A percentile compares a stretch with the other conserved stretches of the same genome.
These are phyloP conservation scores for Anhinga anhinga DNA, from an alignment of 2,113 vertebrate genomes.

Conservation along the genomic window DNA sequence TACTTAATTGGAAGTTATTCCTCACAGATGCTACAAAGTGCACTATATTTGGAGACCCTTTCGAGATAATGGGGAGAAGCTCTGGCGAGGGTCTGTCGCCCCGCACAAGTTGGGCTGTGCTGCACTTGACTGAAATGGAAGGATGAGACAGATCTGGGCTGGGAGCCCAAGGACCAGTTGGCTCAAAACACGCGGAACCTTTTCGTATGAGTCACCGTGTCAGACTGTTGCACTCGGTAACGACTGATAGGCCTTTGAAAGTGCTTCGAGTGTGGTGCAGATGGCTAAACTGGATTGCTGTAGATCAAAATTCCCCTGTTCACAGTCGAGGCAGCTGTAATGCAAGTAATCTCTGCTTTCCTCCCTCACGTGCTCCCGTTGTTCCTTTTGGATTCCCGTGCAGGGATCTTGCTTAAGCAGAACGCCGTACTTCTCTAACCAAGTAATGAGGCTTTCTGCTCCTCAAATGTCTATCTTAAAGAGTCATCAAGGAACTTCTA, in stretches of 20 bases:
- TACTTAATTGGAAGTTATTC: background rate
- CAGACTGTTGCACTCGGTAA: background rate
- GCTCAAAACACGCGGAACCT: background rate
- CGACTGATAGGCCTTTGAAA: background rate
- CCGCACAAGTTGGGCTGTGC: background rate
- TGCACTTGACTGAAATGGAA: background rate
- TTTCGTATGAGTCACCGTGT: background rate
- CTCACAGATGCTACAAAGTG: background rate
- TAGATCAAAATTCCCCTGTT: background rate
- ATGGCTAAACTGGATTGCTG: background rate
- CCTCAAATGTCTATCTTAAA: background rate
- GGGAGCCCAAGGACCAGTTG: conserved; percentile 25
- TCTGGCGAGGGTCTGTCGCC: background rate
- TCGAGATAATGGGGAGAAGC: background rate
- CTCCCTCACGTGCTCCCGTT: fast-evolving
- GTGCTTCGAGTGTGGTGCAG: background rate
- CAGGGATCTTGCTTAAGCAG: background rate
- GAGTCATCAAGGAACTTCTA: background rate
- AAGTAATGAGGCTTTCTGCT: background rate
- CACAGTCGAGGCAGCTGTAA: background rate
- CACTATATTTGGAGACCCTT: background rate
- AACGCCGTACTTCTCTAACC: background rate
- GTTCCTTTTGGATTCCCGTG: background rate
- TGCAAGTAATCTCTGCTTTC: background rate
- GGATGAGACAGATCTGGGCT: conserved; percentile 31